phyloP scores from a whole-genome alignment of 2,113 vertebrate genomes.

The Hirundichthys speculiger region DNA sequence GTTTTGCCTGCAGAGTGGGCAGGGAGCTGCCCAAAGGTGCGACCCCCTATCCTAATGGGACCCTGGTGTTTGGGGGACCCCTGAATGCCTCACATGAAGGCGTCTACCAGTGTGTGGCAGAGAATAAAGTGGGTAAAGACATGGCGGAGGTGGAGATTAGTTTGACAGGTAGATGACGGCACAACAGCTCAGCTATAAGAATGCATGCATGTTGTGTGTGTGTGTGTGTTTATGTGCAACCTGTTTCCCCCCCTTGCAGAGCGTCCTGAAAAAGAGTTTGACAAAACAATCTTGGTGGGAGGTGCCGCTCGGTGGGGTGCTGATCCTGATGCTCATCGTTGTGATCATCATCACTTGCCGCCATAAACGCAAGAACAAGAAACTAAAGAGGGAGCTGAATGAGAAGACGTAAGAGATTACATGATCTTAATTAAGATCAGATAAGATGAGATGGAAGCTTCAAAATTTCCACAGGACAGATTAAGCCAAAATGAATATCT shows the following conservation, averaged over 20 bases:
- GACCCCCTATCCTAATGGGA: conserved; percentile 72
- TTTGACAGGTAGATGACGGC: conserved; percentile 75
- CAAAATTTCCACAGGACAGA: conserved; percentile 7
- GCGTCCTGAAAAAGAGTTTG: conserved; percentile 7
- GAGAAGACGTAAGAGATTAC: conserved; percentile 81
- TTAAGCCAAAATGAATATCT: neutral
- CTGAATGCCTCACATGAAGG: conserved; percentile 79
- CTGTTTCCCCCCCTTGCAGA: conserved; percentile 33
- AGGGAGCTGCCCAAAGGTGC: conserved; percentile 81
- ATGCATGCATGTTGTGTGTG: neutral
- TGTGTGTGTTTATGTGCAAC: neutral
- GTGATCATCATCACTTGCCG: conserved; percentile 86
- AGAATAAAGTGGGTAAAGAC: conserved; percentile 79
- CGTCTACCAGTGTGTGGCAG: conserved; percentile 82
- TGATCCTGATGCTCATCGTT: conserved; percentile 84
- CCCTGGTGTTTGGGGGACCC: conserved; percentile 80
- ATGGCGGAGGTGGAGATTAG: conserved; percentile 70
- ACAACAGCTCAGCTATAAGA: neutral
- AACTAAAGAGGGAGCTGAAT: conserved; percentile 85
- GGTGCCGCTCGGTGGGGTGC: conserved; percentile 76
- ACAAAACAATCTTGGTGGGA: conserved; percentile 81
- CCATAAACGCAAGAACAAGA: conserved; percentile 87
- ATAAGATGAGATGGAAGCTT: conserved; percentile 21
- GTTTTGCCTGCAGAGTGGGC: conserved; percentile 74
- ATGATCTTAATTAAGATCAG: conserved; percentile 8